Conservation (phyloP, 1,140 invertebrate species). For the Nomia melanderi region DNA sequence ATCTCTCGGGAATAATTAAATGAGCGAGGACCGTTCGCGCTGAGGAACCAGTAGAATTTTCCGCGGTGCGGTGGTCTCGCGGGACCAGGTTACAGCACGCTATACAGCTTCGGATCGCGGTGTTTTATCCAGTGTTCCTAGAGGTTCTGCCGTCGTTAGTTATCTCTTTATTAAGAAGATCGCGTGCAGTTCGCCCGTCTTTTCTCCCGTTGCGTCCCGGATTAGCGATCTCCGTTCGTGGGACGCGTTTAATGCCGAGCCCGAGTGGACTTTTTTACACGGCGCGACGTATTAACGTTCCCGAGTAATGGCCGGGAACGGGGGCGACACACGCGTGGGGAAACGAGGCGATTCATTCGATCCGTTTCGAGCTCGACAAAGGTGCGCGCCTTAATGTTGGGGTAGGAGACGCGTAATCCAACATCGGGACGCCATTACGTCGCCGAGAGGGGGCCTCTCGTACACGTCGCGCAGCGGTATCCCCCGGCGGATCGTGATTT, state of each 20-base stretch:
- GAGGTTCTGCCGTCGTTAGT: slow-evolving; percentile 14
- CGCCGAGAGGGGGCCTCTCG: slow-evolving; percentile 5
- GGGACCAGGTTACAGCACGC: slow-evolving; percentile 1
- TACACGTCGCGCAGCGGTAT: slow-evolving; percentile 37
- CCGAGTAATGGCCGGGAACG: not conserved
- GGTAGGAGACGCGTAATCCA: not conserved
- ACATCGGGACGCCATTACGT: slow-evolving; percentile 44
- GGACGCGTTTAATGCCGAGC: not conserved
- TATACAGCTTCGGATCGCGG: not conserved
- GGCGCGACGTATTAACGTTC: not conserved
- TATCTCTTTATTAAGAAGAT: slow-evolving; percentile 25
- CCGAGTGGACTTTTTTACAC: not conserved
- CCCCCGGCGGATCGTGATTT: slow-evolving; percentile 46
- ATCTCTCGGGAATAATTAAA: slow-evolving; percentile 60
- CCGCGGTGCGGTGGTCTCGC: not conserved
- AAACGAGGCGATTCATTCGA: not conserved
- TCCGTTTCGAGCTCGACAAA: not conserved
- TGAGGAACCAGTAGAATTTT: not conserved
- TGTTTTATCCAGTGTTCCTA: not conserved
- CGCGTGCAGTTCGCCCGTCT: slow-evolving; percentile 1
- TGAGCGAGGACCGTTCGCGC: slow-evolving; percentile 39
- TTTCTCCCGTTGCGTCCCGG: not conserved
- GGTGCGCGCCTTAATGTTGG: too few relatives aligned
- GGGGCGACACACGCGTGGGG: not conserved
- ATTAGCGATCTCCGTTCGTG: not conserved